These are phyloP conservation scores for Porites rus DNA, from an alignment of 92 coral and sea anemone genomes.

Conservation along the genomic window DNA sequence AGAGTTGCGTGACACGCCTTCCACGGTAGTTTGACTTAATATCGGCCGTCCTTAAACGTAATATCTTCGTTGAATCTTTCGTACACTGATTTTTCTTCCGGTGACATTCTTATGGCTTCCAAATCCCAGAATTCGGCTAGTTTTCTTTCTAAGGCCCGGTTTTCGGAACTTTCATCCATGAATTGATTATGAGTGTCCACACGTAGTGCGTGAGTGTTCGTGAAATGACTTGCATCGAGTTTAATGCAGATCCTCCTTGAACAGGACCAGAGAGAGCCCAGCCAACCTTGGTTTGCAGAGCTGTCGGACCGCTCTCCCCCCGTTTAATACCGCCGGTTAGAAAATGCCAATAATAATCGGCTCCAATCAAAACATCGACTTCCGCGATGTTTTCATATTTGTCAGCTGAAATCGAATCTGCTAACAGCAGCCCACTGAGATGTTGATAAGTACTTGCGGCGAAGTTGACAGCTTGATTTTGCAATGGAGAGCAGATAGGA, in stretches of 20 bases:
- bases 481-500: slow-evolving; percentile 45
- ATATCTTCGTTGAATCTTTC: slow-evolving; percentile 31
- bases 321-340: slow-evolving; percentile 42
- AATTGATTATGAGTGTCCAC: neutral
- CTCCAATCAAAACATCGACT: slow-evolving; percentile 38
- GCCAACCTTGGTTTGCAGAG: slow-evolving; percentile 50
- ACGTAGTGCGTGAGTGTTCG: slow-evolving; percentile 1
- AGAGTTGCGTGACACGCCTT: slow-evolving; percentile 42
- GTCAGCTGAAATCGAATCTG: neutral
- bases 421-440: slow-evolving; percentile 4
- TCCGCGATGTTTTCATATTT: no score
- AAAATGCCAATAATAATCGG: slow-evolving; percentile 57
- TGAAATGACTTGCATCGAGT: neutral
- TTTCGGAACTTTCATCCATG: neutral
- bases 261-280: slow-evolving; percentile 55
- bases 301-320: slow-evolving; percentile 40
- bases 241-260: neutral
- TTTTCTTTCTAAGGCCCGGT: neutral
- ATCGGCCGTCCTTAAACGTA: neutral
- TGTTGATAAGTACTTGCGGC: slow-evolving; percentile 16
- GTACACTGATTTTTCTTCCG: slow-evolving; percentile 34
- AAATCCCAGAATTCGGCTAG: slow-evolving; percentile 53
- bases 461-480: slow-evolving; percentile 29
- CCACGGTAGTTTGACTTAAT: slow-evolving; percentile 28
- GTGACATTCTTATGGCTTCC: slow-evolving; percentile 43